Percentiles rank a stretch among this genome's conserved stretches.
Evolutionary conservation across 1,140 invertebrate species (phyloP).

Genomic region (Drosophila rufa): DNA sequence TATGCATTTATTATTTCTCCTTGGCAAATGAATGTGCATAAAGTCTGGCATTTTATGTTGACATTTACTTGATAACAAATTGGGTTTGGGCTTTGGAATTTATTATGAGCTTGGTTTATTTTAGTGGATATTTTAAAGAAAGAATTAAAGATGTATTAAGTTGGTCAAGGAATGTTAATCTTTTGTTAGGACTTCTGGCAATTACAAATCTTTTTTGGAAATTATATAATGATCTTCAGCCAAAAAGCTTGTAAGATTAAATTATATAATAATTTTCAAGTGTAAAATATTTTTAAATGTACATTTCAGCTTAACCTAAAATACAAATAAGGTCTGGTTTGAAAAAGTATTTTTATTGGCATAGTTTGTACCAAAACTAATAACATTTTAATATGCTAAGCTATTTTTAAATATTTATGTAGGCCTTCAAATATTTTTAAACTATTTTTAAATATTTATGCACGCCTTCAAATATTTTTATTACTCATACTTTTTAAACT

Average conservation of each 20-base stretch:
- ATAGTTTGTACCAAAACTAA: too few species aligned
- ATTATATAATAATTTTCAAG: neutral
- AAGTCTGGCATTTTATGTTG: constrained; percentile 34
- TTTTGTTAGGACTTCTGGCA: neutral
- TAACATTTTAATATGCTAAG: too few species aligned
- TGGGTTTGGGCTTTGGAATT: neutral
- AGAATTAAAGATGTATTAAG: too few species aligned
- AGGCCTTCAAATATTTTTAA: neutral
- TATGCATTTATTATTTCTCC: constrained; percentile 58
- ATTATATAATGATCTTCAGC: neutral
- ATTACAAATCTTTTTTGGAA: too few species aligned
- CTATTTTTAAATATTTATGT: neutral
- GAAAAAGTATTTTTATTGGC: too few species aligned
- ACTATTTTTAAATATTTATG: neutral
- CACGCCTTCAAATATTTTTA: neutral
- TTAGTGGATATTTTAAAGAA: neutral
- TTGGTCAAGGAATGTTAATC: neutral
- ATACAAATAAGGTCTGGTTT: too few species aligned
- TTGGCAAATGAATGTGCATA: constrained; percentile 20
- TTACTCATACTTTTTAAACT: neutral
- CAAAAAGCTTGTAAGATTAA: neutral
- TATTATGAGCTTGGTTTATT: neutral
- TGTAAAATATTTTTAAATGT: neutral
- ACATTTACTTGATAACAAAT: constrained; percentile 14
- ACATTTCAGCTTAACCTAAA: neutral